Conservation (phyloP, 2,797 vertebrate genomes). For the Salmo trutta region DNA sequence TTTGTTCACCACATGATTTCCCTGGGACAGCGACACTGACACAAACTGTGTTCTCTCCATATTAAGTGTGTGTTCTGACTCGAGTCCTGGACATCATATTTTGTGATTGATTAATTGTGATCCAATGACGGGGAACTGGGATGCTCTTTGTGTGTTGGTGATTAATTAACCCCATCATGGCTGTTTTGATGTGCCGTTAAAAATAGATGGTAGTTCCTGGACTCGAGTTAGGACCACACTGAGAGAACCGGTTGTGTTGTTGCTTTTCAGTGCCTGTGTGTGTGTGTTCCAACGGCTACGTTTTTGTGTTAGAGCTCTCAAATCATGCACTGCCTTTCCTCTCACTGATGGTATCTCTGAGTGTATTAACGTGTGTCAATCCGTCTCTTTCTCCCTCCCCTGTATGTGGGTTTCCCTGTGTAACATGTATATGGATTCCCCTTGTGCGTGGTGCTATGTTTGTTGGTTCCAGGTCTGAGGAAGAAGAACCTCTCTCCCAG, state of each 20-base stretch:
- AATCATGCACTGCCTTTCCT: neutral
- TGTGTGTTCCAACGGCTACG: slow-evolving; percentile 63
- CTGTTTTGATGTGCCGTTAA: neutral
- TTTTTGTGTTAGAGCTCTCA: neutral
- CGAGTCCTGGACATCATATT: slow-evolving; percentile 46
- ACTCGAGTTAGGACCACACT: slow-evolving; percentile 36
- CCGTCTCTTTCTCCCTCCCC: slow-evolving; percentile 23
- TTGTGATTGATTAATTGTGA: slow-evolving; percentile 17
- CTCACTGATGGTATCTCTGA: neutral
- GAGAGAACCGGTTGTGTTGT: slow-evolving; percentile 57
- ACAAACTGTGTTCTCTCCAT: slow-evolving; percentile 48
- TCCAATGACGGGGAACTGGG: slow-evolving; percentile 29
- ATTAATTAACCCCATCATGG: slow-evolving; percentile 56
- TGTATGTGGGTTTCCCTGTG: slow-evolving; percentile 50
- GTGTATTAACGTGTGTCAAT: slow-evolving; percentile 25
- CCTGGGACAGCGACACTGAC: slow-evolving; percentile 46
- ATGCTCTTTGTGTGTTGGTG: slow-evolving; percentile 20
- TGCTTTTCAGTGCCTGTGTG: slow-evolving; percentile 55
- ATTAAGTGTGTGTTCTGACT: slow-evolving; percentile 13
- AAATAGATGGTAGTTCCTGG: slow-evolving; percentile 22
- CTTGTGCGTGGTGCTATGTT: slow-evolving; percentile 64
- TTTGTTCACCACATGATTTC: slow-evolving; percentile 57
- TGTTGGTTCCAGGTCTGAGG: slow-evolving; percentile 85
- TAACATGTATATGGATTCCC: slow-evolving; percentile 62
- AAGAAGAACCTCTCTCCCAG: slow-evolving; percentile 98